Evolutionary conservation across 2,888 invertebrate genomes (phyloP), one percentile per base, ranked within the genome.

Genomic region (Drosophila gaucha): DNA sequence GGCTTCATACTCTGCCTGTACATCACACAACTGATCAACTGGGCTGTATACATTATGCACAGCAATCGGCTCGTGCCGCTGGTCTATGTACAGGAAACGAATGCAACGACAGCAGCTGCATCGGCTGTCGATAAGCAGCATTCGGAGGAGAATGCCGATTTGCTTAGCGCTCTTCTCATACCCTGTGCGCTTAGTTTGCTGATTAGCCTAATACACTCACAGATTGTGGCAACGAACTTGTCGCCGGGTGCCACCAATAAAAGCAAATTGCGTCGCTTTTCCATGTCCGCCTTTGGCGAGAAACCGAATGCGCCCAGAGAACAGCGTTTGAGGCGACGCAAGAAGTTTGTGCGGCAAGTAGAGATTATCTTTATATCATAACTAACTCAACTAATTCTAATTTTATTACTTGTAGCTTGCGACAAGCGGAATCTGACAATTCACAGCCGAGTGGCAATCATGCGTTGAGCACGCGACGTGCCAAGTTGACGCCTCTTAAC

Each of bases 1-100:
- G 92, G 93, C 62, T 93, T 97, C 77, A 93, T 98, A 57, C 92
- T 97, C 24, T 92, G 94, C n/a, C 92, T 98, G 26, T 98, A 98
- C 93, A 84, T 94, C 49, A 92, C 96, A 74, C 97, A 97, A 92
- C 85, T 93, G 80, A 78, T 92, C 33, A 92, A 91, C 70, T 91
- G 92, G 90, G 91, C 90, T 33, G 79, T 92, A 18, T 92, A 92
- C 76, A 91, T 90, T 31, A 89, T 90, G 67, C 90, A 92, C 76
- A 79, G 88, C 54, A 89, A 89, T 79, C 88, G 80, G 50, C 57
- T 80, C 36, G 80, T 35, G 35, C 58, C 67, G 14, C 51, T 69
- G 22, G 44, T 47, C 49, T 68, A 58, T 26, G 66, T 60, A 2
- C 47, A 47, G 18, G 50, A 63, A 41, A 10, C 54, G 46, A 84